A percentile compares a stretch with the other conserved stretches of the same genome.
Conservation (phyloP, 1,140 invertebrate species). For the Maconellicoccus hirsutus region DNA sequence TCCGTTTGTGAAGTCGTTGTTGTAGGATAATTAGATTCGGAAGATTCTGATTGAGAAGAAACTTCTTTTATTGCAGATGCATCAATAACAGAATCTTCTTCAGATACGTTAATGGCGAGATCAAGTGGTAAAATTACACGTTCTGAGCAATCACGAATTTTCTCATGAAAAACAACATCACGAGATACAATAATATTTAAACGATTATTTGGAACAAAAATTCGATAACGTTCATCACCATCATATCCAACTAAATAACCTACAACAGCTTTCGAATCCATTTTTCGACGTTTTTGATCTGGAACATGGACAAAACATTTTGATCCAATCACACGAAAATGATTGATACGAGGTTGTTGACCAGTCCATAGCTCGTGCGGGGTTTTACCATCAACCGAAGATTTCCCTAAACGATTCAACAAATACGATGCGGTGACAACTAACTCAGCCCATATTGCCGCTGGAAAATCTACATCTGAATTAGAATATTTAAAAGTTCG, state of each 20-base stretch:
- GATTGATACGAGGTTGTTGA: constrained; percentile 26
- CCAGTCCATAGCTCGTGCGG: constrained; percentile 33
- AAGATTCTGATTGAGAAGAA: no score
- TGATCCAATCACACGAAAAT: constrained; percentile 19
- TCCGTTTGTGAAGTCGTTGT: no score
- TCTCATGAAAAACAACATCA: constrained; percentile 26
- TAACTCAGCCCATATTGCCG: constrained; percentile 25
- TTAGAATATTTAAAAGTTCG: constrained; percentile 25
- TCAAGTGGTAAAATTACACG: background rate
- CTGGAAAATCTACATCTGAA: constrained; percentile 23
- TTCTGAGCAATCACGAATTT: background rate
- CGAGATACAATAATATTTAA: constrained; percentile 31
- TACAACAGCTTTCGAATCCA: constrained; percentile 18
- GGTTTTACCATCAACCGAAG: constrained; percentile 29
- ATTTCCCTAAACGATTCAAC: constrained; percentile 29
- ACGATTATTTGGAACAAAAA: no score
- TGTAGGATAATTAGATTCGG: no score
- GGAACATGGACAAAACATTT: constrained; percentile 25
- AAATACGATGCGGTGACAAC: constrained; percentile 23
- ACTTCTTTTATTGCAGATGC: no score
- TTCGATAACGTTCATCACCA: no score
- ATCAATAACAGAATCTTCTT: no score
- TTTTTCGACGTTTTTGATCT: constrained; percentile 22
- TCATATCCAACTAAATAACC: no score
- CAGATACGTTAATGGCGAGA: no score